Base-by-base conservation (phyloP, 2,113 vertebrate species). In the Menura novaehollandiae region DNA sequence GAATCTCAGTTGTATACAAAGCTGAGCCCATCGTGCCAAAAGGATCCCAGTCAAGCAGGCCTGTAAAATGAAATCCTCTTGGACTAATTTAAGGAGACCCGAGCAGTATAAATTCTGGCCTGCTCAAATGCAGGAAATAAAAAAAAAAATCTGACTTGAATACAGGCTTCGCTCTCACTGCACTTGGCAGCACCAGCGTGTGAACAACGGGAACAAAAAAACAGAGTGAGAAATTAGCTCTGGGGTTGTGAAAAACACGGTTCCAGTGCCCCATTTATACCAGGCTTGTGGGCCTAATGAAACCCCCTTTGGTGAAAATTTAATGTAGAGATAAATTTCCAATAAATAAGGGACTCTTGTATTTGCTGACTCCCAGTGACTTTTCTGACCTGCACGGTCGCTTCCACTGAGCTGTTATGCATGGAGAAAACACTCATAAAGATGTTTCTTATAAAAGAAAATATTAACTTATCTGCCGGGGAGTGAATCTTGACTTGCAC, bases 31-130 rank as follows among this genome's bases (percentile, higher is more conserved):
- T 98, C 92, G 92, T 97, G 97, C 97, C 97, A 88, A 98, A 98
- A 98, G 97, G 97, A 98, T 98, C 97, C 98, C 96, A 97, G 97
- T 98, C 97, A 98, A 98, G 98, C 97, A 98, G 97, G 92, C 97
- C 97, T 97, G 97, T 98, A 98, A 98, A 98, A 98, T 96, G 97
- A 98, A 98, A 98, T 98, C 98, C 98, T 98, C 97, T 97, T 9
- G 98, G 98, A 98, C 98, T 98, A 97, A 97, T 98, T 98, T 97
- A 97, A 98, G 89, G 97, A 98, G 98, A 98, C 98, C 96, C 11
- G 13, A 96, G 96, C 96, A 96, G 90, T 97, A 98, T 98, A 98
- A 98, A 98, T 98, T 95, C 96, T 97, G 94, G 96, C 95, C 95
- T 97, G 96, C 92, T 98, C 97, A 98, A 97, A 97, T 89, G 94